A percentile compares a stretch with the other conserved stretches of the same genome.
Evolutionary conservation across 2,113 vertebrate genomes (phyloP).

Genomic region (Psophia crepitans): DNA sequence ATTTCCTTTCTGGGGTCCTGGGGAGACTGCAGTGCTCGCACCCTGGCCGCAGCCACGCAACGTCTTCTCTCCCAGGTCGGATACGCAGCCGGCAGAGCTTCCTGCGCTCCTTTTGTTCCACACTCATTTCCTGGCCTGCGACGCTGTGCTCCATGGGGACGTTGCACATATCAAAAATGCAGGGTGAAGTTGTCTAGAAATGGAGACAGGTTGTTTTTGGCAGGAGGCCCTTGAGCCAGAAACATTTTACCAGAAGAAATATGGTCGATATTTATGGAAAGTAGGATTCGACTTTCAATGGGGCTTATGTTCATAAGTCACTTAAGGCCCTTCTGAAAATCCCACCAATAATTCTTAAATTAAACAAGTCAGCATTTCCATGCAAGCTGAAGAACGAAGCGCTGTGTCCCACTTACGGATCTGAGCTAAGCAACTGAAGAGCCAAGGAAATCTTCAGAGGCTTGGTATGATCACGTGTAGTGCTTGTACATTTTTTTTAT

Average conservation of each 20-base stretch:
- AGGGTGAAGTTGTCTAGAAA: conserved; percentile 62
- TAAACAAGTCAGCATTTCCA: conserved; percentile 59
- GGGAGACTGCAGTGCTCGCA: neutral
- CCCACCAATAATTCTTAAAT: conserved; percentile 65
- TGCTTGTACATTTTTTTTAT: neutral
- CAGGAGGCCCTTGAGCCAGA: conserved; percentile 48
- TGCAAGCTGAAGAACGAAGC: neutral
- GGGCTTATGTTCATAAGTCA: conserved; percentile 64
- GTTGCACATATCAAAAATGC: conserved; percentile 4
- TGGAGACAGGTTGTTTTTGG: conserved; percentile 66
- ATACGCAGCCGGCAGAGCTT: neutral
- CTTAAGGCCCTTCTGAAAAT: conserved; percentile 59
- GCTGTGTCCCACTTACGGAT: conserved; percentile 36
- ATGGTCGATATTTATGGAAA: conserved; percentile 55
- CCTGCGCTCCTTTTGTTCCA: conserved; percentile 34
- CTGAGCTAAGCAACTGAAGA: conserved; percentile 36
- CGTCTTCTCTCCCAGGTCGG: conserved; percentile 5
- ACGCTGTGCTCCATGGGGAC: neutral
- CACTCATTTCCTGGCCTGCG: conserved; percentile 45
- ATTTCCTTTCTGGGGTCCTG: conserved; percentile 31
- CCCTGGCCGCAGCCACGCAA: fast-evolving
- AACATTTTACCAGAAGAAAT: conserved; percentile 61
- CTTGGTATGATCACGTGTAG: neutral
- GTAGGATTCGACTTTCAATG: conserved; percentile 53
- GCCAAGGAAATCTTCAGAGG: conserved; percentile 47